Conservation (phyloP, 2,888 invertebrate species). For the Crocallis elinguaria region DNA sequence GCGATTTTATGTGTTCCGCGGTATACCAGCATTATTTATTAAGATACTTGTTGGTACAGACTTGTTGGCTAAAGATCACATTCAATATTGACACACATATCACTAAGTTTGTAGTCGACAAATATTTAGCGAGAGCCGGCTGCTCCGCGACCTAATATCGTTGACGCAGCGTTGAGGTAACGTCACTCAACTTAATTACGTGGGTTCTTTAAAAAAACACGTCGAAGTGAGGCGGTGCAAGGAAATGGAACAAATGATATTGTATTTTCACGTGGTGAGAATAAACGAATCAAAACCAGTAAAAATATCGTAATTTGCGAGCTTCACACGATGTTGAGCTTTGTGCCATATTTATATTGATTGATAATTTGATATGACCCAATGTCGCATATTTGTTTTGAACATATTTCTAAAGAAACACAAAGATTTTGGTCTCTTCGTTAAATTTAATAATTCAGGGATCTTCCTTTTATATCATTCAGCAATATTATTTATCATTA, state of each 20-base stretch:
- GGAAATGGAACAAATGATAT: slow-evolving; percentile 47
- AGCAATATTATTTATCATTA: slow-evolving; percentile 6
- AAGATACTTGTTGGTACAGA: slow-evolving; percentile 22
- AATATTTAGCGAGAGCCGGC: slow-evolving; percentile 44
- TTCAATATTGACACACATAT: slow-evolving; percentile 26
- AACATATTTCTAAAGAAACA: too few relatives aligned
- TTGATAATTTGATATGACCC: too few relatives aligned
- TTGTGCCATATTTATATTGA: too few relatives aligned
- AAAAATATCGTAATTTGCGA: background rate
- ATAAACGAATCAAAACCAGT: slow-evolving; percentile 33
- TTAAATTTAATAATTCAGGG: too few relatives aligned
- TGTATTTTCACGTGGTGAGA: slow-evolving; percentile 36
- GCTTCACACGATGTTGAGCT: too few relatives aligned
- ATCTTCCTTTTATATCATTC: background rate
- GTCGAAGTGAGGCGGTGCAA: slow-evolving; percentile 30
- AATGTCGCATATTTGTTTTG: too few relatives aligned
- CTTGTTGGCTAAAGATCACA: slow-evolving; percentile 23
- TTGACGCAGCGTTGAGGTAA: slow-evolving; percentile 56
- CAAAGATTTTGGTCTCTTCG: background rate
- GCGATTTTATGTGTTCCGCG: slow-evolving; percentile 11
- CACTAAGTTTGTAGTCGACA: slow-evolving; percentile 37
- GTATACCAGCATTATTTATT: slow-evolving; percentile 18
- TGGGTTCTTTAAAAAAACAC: slow-evolving; percentile 54
- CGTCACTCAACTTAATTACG: slow-evolving; percentile 58
- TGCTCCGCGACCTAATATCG: slow-evolving; percentile 53